These are phyloP conservation scores for Epinephelus fuscoguttatus DNA, from an alignment of 2,113 vertebrate species.

Conservation along the genomic window DNA sequence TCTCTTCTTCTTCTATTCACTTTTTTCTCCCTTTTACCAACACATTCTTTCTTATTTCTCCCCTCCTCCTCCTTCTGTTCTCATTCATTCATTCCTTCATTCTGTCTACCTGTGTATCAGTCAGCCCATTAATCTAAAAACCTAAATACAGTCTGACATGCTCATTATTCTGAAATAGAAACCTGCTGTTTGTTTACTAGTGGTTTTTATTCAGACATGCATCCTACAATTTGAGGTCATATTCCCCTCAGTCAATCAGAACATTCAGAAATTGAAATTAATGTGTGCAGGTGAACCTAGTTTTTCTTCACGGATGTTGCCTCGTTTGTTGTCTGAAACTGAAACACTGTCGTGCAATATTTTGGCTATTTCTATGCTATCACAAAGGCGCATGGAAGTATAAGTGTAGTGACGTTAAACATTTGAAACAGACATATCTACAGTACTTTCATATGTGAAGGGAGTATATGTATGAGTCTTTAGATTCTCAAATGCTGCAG, in stretches of 20 bases:
- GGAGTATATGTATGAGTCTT: too few species aligned
- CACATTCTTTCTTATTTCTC: too few species aligned
- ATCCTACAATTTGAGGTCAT: background rate
- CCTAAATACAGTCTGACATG: background rate
- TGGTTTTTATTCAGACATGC: background rate
- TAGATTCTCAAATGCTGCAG: too few species aligned
- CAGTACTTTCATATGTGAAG: too few species aligned
- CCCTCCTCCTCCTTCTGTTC: background rate
- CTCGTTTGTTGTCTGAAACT: too few species aligned
- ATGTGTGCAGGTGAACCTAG: background rate
- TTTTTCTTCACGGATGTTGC: background rate
- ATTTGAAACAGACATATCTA: too few species aligned
- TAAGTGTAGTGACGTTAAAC: too few species aligned
- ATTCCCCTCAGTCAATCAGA: background rate
- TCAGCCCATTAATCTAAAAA: background rate
- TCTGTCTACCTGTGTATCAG: background rate
- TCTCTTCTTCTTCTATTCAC: background rate
- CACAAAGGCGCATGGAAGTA: too few species aligned
- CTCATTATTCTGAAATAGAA: background rate
- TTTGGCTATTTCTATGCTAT: too few species aligned
- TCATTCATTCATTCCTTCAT: background rate
- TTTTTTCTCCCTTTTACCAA: background rate
- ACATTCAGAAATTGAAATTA: background rate
- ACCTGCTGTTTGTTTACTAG: background rate
- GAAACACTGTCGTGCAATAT: too few species aligned